Percentiles rank a stretch among this genome's conserved stretches.
These are phyloP conservation scores for Aurelia aurita complex sp. Pacific DNA, from an alignment of 30 jellyfish, hydroid and myxozoan species.

Conservation along the genomic window DNA sequence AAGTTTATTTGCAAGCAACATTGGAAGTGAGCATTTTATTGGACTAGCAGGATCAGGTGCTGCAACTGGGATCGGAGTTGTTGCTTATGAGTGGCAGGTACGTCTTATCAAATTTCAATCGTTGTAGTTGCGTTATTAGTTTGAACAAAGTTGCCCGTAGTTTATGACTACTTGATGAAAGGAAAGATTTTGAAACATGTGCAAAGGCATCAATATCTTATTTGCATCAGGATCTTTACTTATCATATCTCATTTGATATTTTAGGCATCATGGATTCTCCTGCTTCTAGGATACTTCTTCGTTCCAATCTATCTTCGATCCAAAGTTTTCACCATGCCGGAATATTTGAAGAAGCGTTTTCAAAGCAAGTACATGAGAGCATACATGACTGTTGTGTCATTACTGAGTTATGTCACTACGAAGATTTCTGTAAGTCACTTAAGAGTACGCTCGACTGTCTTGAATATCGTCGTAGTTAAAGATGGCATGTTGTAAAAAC, in stretches of 20 bases:
- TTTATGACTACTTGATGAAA: too few relatives aligned
- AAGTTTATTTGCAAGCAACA: conserved; percentile 92
- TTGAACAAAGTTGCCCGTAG: too few relatives aligned
- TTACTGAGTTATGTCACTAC: conserved; percentile 90
- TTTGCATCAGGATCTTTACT: too few relatives aligned
- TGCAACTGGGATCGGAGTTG: conserved; percentile 96
- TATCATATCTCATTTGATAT: background rate
- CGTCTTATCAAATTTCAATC: too few relatives aligned
- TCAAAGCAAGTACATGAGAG: conserved; percentile 97
- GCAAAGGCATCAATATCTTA: too few relatives aligned
- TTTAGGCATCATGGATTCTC: conserved; percentile 90
- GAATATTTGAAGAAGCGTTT: conserved; percentile 86
- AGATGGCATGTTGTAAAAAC: too few relatives aligned
- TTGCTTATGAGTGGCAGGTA: conserved; percentile 98
- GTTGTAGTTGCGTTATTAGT: too few relatives aligned
- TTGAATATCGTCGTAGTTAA: background rate
- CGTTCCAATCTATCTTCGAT: conserved; percentile 90
- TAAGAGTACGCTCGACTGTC: background rate
- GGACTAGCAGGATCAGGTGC: conserved; percentile 99
- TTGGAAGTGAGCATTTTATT: conserved; percentile 95
- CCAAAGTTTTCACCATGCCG: conserved; percentile 96
- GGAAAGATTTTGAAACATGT: too few relatives aligned
- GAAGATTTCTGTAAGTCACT: conserved; percentile 78
- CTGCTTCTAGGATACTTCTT: conserved; percentile 90
- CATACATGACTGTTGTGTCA: conserved; percentile 88